Percentiles rank a stretch among this genome's conserved stretches.
phyloP scores from a whole-genome alignment of 2,888 invertebrate species.

The Nomada flava region DNA sequence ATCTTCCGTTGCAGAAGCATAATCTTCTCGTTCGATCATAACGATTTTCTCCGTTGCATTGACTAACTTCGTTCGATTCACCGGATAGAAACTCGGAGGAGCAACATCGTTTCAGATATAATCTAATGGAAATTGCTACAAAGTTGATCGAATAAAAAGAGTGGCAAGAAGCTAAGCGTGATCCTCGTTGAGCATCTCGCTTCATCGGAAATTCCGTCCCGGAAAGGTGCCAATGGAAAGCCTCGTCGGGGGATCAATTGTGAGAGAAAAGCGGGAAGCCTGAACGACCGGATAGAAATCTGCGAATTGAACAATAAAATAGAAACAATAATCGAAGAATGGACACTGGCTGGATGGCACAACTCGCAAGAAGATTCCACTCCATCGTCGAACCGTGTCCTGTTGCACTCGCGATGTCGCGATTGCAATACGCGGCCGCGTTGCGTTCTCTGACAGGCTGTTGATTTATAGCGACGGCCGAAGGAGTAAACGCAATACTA shows the following conservation, averaged over 20 bases:
- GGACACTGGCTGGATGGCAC: too few species aligned
- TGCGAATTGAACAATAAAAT: neutral
- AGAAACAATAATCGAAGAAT: neutral
- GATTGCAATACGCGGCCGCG: neutral
- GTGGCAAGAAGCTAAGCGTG: neutral
- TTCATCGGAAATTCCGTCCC: neutral
- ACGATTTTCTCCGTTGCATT: too few species aligned
- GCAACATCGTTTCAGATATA: too few species aligned
- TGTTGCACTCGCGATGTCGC: neutral
- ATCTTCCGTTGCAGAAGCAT: too few species aligned
- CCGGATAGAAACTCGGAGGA: too few species aligned
- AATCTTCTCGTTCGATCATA: too few species aligned
- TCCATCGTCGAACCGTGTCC: slow-evolving; percentile 2
- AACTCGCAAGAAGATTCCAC: neutral
- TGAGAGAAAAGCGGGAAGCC: neutral
- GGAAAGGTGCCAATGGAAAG: neutral
- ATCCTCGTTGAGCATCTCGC: neutral
- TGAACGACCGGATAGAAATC: neutral
- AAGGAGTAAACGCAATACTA: neutral
- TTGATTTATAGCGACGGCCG: slow-evolving; percentile 7
- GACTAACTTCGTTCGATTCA: too few species aligned
- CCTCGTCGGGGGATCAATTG: too few species aligned
- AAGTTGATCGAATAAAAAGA: neutral
- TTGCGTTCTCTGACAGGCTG: neutral
- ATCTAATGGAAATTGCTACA: neutral